Evolutionary conservation across 2,888 invertebrate genomes (phyloP), one percentile per base, ranked within the genome.

Genomic region (Leptinotarsa haldemani): DNA sequence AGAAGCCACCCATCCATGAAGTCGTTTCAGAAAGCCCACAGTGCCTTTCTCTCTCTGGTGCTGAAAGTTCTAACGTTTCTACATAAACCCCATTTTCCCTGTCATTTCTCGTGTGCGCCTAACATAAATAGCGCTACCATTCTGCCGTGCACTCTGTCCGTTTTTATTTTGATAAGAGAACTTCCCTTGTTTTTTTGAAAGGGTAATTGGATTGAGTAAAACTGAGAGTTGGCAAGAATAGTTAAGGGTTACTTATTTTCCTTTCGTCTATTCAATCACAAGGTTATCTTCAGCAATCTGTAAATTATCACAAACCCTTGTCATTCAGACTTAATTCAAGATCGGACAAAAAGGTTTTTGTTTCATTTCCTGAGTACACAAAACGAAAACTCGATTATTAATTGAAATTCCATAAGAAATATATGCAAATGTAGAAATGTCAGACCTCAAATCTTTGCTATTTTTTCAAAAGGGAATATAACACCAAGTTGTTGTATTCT

Each of bases 71-170:
- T 82, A 83, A 83, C 83, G 77, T 83, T 82, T 82, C 82, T 81
- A 81, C 82, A 82, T 84, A 84, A 84, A 83, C 83, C 84, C 83
- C 83, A 84, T 84, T 84, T 84, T 85, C 84, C 83, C 83, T 85
- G 84, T 84, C 85, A 85, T 84, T 85, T 85, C 84, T 85, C 84
- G 83, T 84, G 81, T 81, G 81, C 40, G 40, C 80, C 80, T 77
- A 81, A 80, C 82, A 83, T 84, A 84, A 84, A 84, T 85, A 81
- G 80, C 77, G 71, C 69, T 63, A 12, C 70, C 73, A 67, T 70
- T 69, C 71, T 65, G 67, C 70, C 67, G 72, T 70, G 65, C 76
- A 75, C 71, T 78, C 73, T 75, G 76, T 78, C 75, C 73, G 74
- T 74, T 75, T 74, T 63, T 66, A 73, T 74, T 61, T 61, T 40